Evolutionary conservation across 2,113 vertebrate species (phyloP), one percentile per base, ranked within the genome.

Genomic region (Anguilla rostrata): DNA sequence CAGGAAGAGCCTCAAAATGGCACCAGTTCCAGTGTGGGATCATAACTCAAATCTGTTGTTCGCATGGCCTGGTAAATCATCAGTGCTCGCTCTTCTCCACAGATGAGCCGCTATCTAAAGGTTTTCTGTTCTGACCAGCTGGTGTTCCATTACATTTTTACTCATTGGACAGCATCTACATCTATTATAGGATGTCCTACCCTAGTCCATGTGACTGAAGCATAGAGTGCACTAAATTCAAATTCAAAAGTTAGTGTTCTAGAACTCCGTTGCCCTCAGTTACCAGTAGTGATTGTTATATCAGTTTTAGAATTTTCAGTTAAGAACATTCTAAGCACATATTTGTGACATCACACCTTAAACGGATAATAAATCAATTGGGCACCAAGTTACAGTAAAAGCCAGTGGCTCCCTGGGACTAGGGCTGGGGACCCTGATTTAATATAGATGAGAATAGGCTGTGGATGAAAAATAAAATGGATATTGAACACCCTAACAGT

Each of bases 401-500:
- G 5, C 5, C 60, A 66, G 22, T 60, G 56, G 18, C 56, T 60
- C 56, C 2, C 18, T 14, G 15, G 6, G 14, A 60, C 56, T 15
- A 60, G 57, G 57, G 3, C 11, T 20, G 57, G 57, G 57, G 57
- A 18, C 57, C 18, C 20, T 66, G 60, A 26, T 66, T 66, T 20
- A 22, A 26, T 66, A 66, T 66, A 26, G 60, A 66, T 66, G 60
- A 22, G 2, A 22, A 66, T 26, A 20, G 18, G 3, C 71, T 34
- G 71, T 41, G 5, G 81, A n/a, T 78, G 29, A n/a, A 75, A 29
- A 53, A 71, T 39, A 86, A 34, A 83, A 53, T 82, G 46, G 20
- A 29, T 41, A 49, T 78, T 78, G 29, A 49, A 86, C 80, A 43
- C 22, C 46, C 34, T 49, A 83, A 83, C 63, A 29, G 81, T 60